Evolutionary conservation across 2,113 vertebrate genomes (phyloP).

Genomic region (Alectura lathami): DNA sequence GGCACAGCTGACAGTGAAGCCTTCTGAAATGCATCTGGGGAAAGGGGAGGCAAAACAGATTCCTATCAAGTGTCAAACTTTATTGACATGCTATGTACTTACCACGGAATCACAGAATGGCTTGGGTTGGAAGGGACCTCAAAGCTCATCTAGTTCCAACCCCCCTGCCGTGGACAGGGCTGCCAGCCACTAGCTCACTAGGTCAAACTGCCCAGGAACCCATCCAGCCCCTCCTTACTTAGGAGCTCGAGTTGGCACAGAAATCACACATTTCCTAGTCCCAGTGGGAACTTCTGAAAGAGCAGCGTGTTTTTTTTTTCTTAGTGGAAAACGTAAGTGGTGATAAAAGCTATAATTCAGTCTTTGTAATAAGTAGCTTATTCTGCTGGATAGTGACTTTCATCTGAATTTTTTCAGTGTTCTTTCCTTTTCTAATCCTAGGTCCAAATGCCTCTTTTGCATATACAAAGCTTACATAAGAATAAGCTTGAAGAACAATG

Average conservation of each 20-base stretch:
- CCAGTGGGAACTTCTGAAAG: not conserved
- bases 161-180: too few species aligned
- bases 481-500: rapidly evolving
- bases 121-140: too few species aligned
- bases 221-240: too few species aligned
- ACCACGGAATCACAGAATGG: too few species aligned
- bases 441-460: not conserved
- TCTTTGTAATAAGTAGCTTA: not conserved
- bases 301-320: not conserved
- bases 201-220: too few species aligned
- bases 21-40: not conserved
- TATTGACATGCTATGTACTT: not conserved
- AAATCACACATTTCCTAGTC: not conserved
- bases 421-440: not conserved
- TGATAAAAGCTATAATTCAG: not conserved
- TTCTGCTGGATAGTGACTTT: not conserved
- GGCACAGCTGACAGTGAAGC: not conserved
- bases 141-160: too few species aligned
- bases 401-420: not conserved
- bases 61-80: not conserved
- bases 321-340: not conserved
- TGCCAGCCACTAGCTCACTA: too few species aligned
- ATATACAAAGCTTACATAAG: not conserved
- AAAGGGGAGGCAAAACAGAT: not conserved
- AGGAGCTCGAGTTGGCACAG: not conserved